Base-by-base conservation (phyloP, 2,888 invertebrate species). In the Chymomyza fuscimana region DNA sequence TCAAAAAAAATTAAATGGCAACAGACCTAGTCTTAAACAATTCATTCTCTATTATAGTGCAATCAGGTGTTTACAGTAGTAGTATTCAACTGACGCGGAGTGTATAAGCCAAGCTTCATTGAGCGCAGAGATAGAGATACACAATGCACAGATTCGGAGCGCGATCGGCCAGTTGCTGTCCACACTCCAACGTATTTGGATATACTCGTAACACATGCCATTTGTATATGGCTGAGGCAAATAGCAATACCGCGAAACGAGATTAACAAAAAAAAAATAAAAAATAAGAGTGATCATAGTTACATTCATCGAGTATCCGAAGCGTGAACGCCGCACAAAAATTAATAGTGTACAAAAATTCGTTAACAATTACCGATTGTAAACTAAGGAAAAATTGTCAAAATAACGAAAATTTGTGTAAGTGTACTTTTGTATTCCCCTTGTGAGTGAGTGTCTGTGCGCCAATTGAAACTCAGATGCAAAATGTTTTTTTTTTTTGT, bases 101-200 rank as follows among this genome's bases (percentile, higher is more conserved):
- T 46, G 40, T 46, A 46, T 46, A 80, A 81, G 82, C 86, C 80
- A 80, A 84, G 86, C 86, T 86, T 85, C 77, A 85, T 82, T 82
- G 80, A 79, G 73, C 84, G 76, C 22, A 59, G 29, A 72, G 78
- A 81, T 79, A 67, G 54, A 67, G 63, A 58, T 63, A 22, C 73
- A 78, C 75, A 73, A 64, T 25, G 40, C 40, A 60, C 60, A 10
- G 29, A 72, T 66, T 72, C 75, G 77, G 73, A 73, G 80, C 70
- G 72, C 73, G 78, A 74, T 74, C 84, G 74, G 63, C 76, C 81
- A 89, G 89, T 89, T 87, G 87, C 78, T 79, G 80, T 74, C 74
- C 75, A 80, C 78, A 83, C 87, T 86, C 78, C 86, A 87, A 79
- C 78, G 77, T 83, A 86, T 81, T 88, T 88, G 78, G 89, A 87